These are phyloP conservation scores for Andrena haemorrhoa DNA, from an alignment of 2,888 invertebrate genomes.

Conservation along the genomic window DNA sequence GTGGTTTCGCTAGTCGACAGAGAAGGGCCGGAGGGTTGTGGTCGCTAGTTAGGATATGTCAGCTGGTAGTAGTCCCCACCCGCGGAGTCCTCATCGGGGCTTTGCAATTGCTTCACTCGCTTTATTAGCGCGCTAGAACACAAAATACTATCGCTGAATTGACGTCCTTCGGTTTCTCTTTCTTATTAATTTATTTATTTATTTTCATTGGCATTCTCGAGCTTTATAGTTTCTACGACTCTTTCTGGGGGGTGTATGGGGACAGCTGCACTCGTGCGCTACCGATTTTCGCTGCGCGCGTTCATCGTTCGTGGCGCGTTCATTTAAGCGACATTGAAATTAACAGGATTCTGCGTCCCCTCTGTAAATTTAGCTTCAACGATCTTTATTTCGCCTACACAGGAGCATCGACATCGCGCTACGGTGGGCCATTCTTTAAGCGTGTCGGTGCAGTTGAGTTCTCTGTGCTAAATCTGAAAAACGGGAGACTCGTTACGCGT, in stretches of 20 bases:
- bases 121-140: constrained; percentile 84
- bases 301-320: background rate
- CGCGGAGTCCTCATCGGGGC: constrained; percentile 81
- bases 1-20: constrained; percentile 70
- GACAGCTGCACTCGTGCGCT: background rate
- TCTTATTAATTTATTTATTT: constrained; percentile 21
- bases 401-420: background rate
- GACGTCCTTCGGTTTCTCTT: constrained; percentile 35
- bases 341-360: background rate
- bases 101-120: constrained; percentile 83
- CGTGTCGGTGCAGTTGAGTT: too few relatives aligned
- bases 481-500: too few relatives aligned
- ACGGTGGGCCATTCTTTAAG: background rate
- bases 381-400: background rate
- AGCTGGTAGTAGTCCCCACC: constrained; percentile 84
- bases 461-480: too few relatives aligned
- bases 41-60: constrained; percentile 83
- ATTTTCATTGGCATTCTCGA: background rate
- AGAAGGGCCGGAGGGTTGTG: constrained; percentile 77
- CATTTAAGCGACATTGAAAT: background rate
- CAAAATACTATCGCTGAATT: constrained; percentile 79
- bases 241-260: background rate
- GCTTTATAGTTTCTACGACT: constrained; percentile 5
- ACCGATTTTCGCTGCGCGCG: background rate
- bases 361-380: background rate